These are phyloP conservation scores for Oostethus manadensis DNA, from an alignment of 2,113 vertebrate species.

Conservation along the genomic window DNA sequence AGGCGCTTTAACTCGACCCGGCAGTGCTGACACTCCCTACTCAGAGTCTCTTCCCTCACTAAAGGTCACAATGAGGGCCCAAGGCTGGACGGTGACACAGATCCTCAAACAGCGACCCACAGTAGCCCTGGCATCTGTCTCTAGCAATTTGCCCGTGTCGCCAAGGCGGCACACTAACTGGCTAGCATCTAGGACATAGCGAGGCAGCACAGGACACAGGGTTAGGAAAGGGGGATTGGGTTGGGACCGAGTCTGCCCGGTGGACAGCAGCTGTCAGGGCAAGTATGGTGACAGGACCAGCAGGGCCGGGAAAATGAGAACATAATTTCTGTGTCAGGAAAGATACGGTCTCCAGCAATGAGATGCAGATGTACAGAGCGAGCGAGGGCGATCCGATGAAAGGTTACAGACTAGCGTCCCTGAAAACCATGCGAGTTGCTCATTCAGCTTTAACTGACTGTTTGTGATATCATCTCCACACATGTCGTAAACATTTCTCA, in stretches of 20 bases:
- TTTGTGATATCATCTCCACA: constrained; percentile 17
- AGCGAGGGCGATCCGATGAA: constrained; percentile 22
- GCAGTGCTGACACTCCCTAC: constrained; percentile 36
- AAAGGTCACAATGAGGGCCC: constrained; percentile 69
- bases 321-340: constrained; percentile 76
- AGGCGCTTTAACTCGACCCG: constrained; percentile 42
- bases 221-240: constrained; percentile 12
- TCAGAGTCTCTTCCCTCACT: constrained; percentile 54
- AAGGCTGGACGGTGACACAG: constrained; percentile 64
- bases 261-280: constrained; percentile 75
- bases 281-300: constrained; percentile 70
- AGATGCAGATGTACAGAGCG: constrained; percentile 55
- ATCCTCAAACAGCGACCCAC: constrained; percentile 64
- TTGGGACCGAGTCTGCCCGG: constrained; percentile 60
- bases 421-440: constrained; percentile 22
- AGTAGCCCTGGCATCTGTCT: constrained; percentile 74
- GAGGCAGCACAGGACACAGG: constrained; percentile 37
- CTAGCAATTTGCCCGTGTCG: constrained; percentile 60
- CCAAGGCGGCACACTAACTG: constrained; percentile 61
- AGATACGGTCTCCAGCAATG: constrained; percentile 63
- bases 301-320: constrained; percentile 71
- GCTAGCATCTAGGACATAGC: constrained; percentile 65
- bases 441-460: constrained; percentile 10
- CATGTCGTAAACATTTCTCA: background rate
- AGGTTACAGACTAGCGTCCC: constrained; percentile 19